Evolutionary conservation across 2,797 vertebrate genomes (phyloP), one percentile per base, ranked within the genome.

Genomic region (Sebastolobus altivelis): DNA sequence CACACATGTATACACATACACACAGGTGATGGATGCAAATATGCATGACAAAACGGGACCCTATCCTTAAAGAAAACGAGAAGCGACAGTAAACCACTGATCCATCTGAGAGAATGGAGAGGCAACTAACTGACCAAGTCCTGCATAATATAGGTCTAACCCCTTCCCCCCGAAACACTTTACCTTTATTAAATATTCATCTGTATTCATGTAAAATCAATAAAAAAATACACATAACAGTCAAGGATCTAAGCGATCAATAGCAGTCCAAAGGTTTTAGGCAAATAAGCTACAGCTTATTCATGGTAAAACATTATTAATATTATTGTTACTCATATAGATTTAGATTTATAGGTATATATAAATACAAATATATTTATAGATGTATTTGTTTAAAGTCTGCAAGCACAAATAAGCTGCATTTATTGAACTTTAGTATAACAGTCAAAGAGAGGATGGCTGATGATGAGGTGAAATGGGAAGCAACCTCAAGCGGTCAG

Each of bases 401-500:
- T 96, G 95, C 95, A 96, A 96, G 96, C 96, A 96, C 95, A 96
- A 96, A 96, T 96, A 96, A 96, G 96, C 96, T 96, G 96, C 96
- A 96, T 96, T 96, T 96, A 96, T 96, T 96, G 94, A 96, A 95
- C 93, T 95, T 95, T 94, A 94, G 91, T 94, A 95, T 95, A 96
- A 96, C 96, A 96, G 96, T 96, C 96, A 94, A 95, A 95, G 95
- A 96, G 95, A 96, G 90, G 92, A 95, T 96, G 95, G 95, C 95
- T 93, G 93, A 96, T 96, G 94, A 95, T 93, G 95, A 95, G 94
- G 94, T 94, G 94, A 90, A 93, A 95, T 95, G 96, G 93, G 94
- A 92, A 94, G 94, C 89, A 89, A 94, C 93, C 93, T 90, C 91
- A 94, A 93, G 90, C 76, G 92, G 91, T 95, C 94, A 95, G 92